A percentile compares a stretch with the other conserved stretches of the same genome.
Evolutionary conservation across 1,140 invertebrate species (phyloP).

Genomic region (Camponotus floridanus): DNA sequence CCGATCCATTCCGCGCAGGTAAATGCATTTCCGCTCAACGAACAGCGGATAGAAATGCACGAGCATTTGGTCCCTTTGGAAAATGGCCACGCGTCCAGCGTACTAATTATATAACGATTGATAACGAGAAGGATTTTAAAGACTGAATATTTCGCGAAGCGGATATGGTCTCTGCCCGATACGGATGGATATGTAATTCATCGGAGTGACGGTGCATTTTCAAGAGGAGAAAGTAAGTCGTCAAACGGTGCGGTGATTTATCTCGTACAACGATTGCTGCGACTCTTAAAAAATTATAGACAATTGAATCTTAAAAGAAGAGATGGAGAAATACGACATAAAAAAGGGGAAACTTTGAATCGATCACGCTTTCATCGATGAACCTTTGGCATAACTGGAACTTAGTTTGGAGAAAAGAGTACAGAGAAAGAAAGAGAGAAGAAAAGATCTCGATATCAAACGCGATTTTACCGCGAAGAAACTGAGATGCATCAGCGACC

Average conservation of each 20-base stretch:
- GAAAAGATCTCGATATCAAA: constrained; percentile 13
- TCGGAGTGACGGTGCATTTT: not conserved
- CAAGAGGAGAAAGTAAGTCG: constrained; percentile 5
- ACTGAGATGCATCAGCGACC: constrained; percentile 25
- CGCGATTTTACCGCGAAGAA: constrained; percentile 50
- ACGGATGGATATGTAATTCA: not conserved
- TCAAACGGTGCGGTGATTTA: not conserved
- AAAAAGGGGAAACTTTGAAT: not conserved
- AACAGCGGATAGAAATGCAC: constrained; percentile 57
- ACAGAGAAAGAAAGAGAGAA: not conserved
- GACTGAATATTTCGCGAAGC: not conserved
- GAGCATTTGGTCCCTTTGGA: constrained; percentile 40
- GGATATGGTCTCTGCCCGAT: not conserved
- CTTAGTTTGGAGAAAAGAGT: constrained; percentile 41
- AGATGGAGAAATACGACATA: not conserved
- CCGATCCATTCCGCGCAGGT: constrained; percentile 55
- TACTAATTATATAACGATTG: constrained; percentile 38
- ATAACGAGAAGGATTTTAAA: constrained; percentile 8
- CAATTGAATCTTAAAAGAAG: constrained; percentile 9
- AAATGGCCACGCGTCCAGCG: constrained; percentile 11
- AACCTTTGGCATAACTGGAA: constrained; percentile 27
- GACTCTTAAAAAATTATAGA: not conserved
- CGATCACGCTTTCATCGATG: constrained; percentile 38
- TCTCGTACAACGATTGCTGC: not conserved
- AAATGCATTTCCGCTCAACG: constrained; percentile 71